Evolutionary conservation across 2,797 vertebrate genomes (phyloP), one percentile per base, ranked within the genome.

Genomic region (Erethizon dorsatum): DNA sequence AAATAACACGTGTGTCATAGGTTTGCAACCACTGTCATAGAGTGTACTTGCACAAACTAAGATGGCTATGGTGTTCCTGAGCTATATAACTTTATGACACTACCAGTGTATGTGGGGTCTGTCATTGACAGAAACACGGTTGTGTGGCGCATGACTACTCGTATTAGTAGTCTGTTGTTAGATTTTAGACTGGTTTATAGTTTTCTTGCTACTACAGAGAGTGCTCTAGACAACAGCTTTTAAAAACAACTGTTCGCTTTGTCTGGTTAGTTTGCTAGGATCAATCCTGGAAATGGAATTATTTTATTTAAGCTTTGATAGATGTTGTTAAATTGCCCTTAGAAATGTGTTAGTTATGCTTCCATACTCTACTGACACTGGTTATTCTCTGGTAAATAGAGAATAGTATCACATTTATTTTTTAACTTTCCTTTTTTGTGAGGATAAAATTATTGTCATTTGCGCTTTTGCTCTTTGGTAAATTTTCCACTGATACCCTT

Each of bases 201-300:
- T 91, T 87, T 93, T 59, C 59, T 84, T 69, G 56, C 59, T 31
- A 59, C 31, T 75, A 56, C 54, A 41, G 73, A 47, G 1, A 75
- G 31, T 90, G 24, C 63, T 87, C 33, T 93, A 22, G 80, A 88
- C 37, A 90, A 50, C 31, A 91, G 56, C 37, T 86, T 67, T 92
- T 86, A 82, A 96, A 94, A 90, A 84, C 2, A 87, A 37, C 67
- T 71, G 37, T 90, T 94, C 26, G 61, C 50, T n/a, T 94, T 95
- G 18, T 84, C 79, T 50, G 37, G 24, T 75, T 89, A 63, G 67
- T 94, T 95, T 90, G 50, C 41, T 88, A n/a, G 75, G n/a, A 47
- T 94, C 67, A 77, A 11, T 96, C 67, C 86, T 85, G 50, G 18
- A 93, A 95, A 14, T 82, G 24, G 52, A 92, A 83, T 94, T 67